A percentile compares a stretch with the other conserved stretches of the same genome.
Evolutionary conservation across 92 coral and sea anemone genomes (phyloP).

Genomic region (Zoanthus sociatus): DNA sequence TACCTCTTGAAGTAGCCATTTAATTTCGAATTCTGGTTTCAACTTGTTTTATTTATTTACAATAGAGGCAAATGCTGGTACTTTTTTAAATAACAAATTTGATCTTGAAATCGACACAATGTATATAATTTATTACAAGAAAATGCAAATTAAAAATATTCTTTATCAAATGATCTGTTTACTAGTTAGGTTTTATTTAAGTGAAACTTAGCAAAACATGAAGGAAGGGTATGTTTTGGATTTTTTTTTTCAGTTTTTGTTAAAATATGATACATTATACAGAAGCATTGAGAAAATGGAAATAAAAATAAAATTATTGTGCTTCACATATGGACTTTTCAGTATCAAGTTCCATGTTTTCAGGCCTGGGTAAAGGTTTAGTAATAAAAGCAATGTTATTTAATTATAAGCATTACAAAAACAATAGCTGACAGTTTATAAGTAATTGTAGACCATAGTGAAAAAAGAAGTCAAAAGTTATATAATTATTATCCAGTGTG

Average conservation of each 20-base stretch:
- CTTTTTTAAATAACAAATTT: constrained; percentile 12
- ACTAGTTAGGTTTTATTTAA: background rate
- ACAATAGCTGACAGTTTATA: background rate
- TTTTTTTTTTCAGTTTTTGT: background rate
- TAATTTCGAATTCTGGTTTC: constrained; percentile 2
- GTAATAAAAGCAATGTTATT: constrained; percentile 3
- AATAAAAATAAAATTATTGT: constrained; percentile 6
- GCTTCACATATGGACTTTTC: background rate
- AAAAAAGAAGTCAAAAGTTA: background rate
- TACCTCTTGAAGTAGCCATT: constrained; percentile 27
- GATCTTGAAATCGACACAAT: background rate
- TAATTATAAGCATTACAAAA: background rate
- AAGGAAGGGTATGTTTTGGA: background rate
- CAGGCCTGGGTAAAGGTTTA: constrained; percentile 18
- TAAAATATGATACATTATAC: constrained; percentile 1
- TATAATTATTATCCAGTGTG: background rate
- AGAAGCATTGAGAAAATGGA: constrained; percentile 8
- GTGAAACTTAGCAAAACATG: background rate
- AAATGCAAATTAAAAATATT: constrained; percentile 4
- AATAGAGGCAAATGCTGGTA: constrained; percentile 11
- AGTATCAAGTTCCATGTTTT: constrained; percentile 25
- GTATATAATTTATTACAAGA: background rate
- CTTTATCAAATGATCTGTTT: background rate
- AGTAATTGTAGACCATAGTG: background rate
- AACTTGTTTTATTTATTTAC: constrained; percentile 25